Conservation (phyloP, 2,888 invertebrate species). For the Agrenia bidenticulata region DNA sequence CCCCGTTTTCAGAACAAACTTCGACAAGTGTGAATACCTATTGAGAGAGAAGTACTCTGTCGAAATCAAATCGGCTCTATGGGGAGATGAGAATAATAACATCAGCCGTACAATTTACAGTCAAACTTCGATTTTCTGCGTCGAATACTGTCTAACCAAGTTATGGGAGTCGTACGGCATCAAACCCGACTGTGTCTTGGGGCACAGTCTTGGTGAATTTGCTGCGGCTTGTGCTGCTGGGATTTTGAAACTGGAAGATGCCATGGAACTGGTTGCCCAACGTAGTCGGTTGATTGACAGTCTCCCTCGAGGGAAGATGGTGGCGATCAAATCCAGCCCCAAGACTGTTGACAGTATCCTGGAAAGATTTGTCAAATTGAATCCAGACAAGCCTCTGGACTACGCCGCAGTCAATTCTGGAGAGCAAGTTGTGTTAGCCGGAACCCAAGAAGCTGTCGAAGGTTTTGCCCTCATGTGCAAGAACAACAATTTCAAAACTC, state of each 20-base stretch:
- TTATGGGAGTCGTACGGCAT: conserved; percentile 37
- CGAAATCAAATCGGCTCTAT: conserved; percentile 23
- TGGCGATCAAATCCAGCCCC: conserved; percentile 30
- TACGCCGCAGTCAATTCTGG: conserved; percentile 38
- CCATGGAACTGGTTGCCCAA: conserved; percentile 34
- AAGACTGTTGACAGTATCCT: conserved; percentile 15
- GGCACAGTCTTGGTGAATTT: conserved; percentile 44
- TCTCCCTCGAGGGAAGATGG: conserved; percentile 32
- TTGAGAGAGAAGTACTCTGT: conserved; percentile 20
- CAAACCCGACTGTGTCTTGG: conserved; percentile 38
- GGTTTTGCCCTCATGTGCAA: conserved; percentile 24
- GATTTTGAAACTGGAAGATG: conserved; percentile 35
- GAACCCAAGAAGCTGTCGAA: conserved; percentile 16
- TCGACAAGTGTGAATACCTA: conserved; percentile 29
- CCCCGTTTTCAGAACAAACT: conserved; percentile 33
- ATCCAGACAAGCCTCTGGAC: conserved; percentile 22
- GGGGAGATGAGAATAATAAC: conserved; percentile 23
- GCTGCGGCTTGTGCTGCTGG: conserved; percentile 36
- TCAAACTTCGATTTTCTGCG: conserved; percentile 43
- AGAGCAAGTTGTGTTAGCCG: conserved; percentile 36
- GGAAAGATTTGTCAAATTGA: background rate
- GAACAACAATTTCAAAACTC: conserved; percentile 23
- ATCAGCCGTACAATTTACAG: conserved; percentile 36
- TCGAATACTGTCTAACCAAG: conserved; percentile 36
- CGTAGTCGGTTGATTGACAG: conserved; percentile 36